Base-by-base conservation (phyloP, 2,113 vertebrate species). In the Cepphus grylle region DNA sequence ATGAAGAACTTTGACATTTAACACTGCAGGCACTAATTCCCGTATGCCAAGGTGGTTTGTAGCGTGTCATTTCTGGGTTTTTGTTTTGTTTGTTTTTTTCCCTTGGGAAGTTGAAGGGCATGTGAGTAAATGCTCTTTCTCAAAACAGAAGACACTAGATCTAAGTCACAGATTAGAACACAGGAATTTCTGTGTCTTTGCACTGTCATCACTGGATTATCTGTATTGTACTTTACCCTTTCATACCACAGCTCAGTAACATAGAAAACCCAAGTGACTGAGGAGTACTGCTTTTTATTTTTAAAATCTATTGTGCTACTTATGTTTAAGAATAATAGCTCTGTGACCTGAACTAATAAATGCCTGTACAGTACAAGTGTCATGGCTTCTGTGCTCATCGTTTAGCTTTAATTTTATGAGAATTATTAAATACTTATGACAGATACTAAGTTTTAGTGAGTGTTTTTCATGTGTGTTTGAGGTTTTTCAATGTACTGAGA, bases 1-100 rank as follows among this genome's bases (percentile, higher is more conserved):
- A 90, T 21, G 2, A 90, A 81, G 74, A 94, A 62, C 81, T 83
- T 77, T 86, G 92, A 92, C 88, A 90, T 90, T 80, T 77, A 90
- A 77, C 67, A 61, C 79, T 94, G 59, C 71, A 92, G 78, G 55
- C 88, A 81, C 95, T 82, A 65, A 90, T 91, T 97, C 86, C 83
- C 5, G 5, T 92, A 70, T 82, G 74, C 94, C 62, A 91, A 45
- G 71, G 86, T 92, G 78, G 81, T 90, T 85, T 91, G 73, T 47
- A 42, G 55, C 45, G 21, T 89, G 83, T 87, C 6, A 65, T 80
- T 93, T 80, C 83, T 72, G 62, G 52, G 38, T 1, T 29, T 77
- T 78, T 49, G 67, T 49, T 84, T 65, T 32, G 52, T 78, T 86
- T 5, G 1, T 4, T 43, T 86, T 76, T 70, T 84, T 81, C 47